Evolutionary conservation across 2,113 vertebrate genomes (phyloP).

Genomic region (Podilymbus podiceps): DNA sequence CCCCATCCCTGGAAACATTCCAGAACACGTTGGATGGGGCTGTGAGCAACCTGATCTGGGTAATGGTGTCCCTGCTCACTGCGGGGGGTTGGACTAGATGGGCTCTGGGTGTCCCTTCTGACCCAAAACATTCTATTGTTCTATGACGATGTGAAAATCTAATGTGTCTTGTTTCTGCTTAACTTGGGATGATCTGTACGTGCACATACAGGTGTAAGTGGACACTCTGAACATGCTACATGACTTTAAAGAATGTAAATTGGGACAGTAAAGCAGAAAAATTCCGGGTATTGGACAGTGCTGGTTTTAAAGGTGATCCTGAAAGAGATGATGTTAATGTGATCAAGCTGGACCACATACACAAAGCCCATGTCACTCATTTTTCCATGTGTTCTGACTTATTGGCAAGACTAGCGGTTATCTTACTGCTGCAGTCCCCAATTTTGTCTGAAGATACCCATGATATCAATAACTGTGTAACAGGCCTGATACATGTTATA

Average conservation of each 20-base stretch:
- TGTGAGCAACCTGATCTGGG: too few species aligned
- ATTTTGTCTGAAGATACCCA: not conserved
- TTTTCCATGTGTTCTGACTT: not conserved
- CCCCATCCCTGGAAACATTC: too few species aligned
- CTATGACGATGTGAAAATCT: not conserved
- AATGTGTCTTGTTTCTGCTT: not conserved
- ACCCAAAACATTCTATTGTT: too few species aligned
- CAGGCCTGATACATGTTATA: not conserved
- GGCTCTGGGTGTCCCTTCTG: too few species aligned
- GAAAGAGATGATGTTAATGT: not conserved
- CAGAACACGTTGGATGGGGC: too few species aligned
- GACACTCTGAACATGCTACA: fast-evolving
- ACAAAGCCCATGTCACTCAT: not conserved
- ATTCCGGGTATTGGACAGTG: not conserved
- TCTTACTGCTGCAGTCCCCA: not conserved
- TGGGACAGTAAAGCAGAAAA: not conserved
- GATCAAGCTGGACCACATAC: not conserved
- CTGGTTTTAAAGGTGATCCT: not conserved
- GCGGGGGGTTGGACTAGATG: too few species aligned
- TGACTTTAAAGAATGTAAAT: not conserved
- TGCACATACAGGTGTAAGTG: not conserved
- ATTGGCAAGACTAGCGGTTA: not conserved
- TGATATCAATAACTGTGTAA: not conserved
- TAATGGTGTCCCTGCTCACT: too few species aligned
- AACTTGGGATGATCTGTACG: not conserved